phyloP scores from a whole-genome alignment of 2,888 invertebrate species.

The Panopea generosa region DNA sequence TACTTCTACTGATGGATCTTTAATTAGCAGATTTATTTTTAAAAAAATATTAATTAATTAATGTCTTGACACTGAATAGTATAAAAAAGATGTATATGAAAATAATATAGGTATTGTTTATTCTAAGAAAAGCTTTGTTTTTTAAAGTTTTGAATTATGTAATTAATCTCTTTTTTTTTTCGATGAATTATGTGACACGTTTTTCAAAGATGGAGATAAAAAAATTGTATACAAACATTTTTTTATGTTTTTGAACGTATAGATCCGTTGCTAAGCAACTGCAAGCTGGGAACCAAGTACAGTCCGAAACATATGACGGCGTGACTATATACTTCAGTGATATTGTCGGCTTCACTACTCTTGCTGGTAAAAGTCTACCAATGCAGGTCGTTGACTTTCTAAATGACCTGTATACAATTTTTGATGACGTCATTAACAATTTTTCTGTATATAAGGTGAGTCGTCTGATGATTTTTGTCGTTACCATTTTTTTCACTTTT shows the following conservation, averaged over 20 bases:
- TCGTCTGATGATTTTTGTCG: not conserved
- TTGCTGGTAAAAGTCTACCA: slow-evolving; percentile 64
- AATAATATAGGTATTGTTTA: too few relatives aligned
- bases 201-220: not conserved
- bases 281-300: slow-evolving; percentile 93
- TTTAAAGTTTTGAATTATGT: too few relatives aligned
- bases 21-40: too few relatives aligned
- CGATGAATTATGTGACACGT: not conserved
- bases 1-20: too few relatives aligned
- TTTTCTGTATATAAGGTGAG: slow-evolving; percentile 96
- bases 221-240: too few relatives aligned
- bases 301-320: slow-evolving; percentile 95
- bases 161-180: too few relatives aligned
- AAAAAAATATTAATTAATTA: too few relatives aligned
- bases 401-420: slow-evolving; percentile 98
- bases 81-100: too few relatives aligned
- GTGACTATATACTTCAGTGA: slow-evolving; percentile 98
- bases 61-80: too few relatives aligned
- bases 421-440: slow-evolving; percentile 97
- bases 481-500: too few relatives aligned
- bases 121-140: too few relatives aligned
- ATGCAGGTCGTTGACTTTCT: slow-evolving; percentile 96
- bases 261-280: slow-evolving; percentile 92
- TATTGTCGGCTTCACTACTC: slow-evolving; percentile 84
- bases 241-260: too few relatives aligned